Evolutionary conservation across 2,888 invertebrate species (phyloP), one percentile per base, ranked within the genome.

Genomic region (Lasioglossum pauxillum): DNA sequence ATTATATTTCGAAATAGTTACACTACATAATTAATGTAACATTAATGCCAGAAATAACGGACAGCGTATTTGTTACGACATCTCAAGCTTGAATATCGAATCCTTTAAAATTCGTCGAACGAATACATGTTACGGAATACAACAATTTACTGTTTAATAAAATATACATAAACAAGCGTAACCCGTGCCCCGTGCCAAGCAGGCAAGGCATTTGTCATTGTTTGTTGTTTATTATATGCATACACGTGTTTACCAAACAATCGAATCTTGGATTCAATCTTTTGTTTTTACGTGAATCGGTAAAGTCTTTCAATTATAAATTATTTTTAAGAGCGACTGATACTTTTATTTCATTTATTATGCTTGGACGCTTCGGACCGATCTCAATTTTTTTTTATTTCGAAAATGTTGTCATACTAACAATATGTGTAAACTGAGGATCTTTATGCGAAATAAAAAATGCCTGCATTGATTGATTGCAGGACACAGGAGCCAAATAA

Each of bases 1-100:
- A 8, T 69, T 31, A 14, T 67, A 69, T 75, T 75, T 80, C 35
- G 38, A 78, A 86, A 78, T 60, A n/a, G n/a, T 60, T 27, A 31
- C 38, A 14, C 16, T 19, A 35, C 35, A 35, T 35, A 60, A 71
- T 46, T 60, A 53, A 49, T 73, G 35, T 46, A 64, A 67, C 57
- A 12, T 14, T 19, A 44, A 64, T 53, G 41, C 31, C 23, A 46
- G 16, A 35, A 53, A 64, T 41, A 73, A 73, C 23, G 8, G 27
- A 8, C 8, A 46, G 14, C 10, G 16, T 73, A 73, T 67, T 16
- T 67, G 1, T 23, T 49, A 23, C n/a, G n/a, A 69, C 7, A 35
- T 64, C 8, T 19, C 1, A 64, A 64, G 31, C 64, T 64, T 16
- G 16, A 16, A 31, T 7, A 16, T 16, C 7, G 7, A 31, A 64